Base-by-base conservation (phyloP, 2,888 invertebrate species). In the Epirrhoe tristata region DNA sequence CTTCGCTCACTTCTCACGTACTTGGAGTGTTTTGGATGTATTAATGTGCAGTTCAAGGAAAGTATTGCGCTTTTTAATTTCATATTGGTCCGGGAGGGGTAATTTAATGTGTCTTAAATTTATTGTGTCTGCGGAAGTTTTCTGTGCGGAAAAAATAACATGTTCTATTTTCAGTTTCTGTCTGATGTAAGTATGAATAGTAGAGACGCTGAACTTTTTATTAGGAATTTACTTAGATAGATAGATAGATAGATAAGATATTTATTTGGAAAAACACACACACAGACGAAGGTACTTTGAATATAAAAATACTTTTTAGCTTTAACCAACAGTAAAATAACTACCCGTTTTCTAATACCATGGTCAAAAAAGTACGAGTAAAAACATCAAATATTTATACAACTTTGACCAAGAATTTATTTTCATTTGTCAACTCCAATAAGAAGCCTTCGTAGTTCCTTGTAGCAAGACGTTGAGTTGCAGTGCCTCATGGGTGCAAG, bases 1-100 rank as follows among this genome's bases (percentile, higher is more conserved):
- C 86, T 90, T 88, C 76, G 81, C 78, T 81, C 82, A 82, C 85
- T 81, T 83, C 81, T 84, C 86, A 87, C 86, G 85, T 88, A 81
- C 81, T 86, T 82, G 79, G 76, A 75, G 74, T 72, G 78, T 74
- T 75, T 71, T 71, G 74, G 75, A 73, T 77, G 77, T 80, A 79
- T 79, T 77, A 80, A 79, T 77, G 79, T 73, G 74, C 72, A 76
- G 75, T 81, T 74, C 57, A 73, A 73, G 66, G 60, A 48, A 74
- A 71, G 70, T 71, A 71, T 63, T 70, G 58, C 58, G 62, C 63
- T 73, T 73, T 71, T 70, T 68, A 72, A 70, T 73, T 69, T 66
- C 59, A 43, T 59, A 66, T 71, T 61, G 66, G 70, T 72, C 74
- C 71, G 52, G 55, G 62, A 58, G 70, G 74, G 59, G 58, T 70